Base-by-base conservation (phyloP, 2,888 invertebrate genomes). In the Poecilobothrus nobilitatus region DNA sequence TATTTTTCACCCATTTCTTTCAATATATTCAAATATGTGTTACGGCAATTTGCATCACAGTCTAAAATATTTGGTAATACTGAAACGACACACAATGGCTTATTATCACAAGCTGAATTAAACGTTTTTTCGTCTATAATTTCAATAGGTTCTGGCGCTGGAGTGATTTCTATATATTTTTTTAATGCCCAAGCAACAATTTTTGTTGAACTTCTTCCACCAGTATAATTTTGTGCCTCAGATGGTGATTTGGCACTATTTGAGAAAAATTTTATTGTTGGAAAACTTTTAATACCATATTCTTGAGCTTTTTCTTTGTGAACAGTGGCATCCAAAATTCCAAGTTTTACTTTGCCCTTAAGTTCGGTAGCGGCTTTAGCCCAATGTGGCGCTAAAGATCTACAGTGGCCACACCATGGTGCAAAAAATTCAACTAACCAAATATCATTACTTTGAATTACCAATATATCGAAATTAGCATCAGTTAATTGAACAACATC, bases 341-440 rank as follows among this genome's bases (percentile, higher is more conserved):
- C 99, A 21, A 99, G 80, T 84, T 97, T 98, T 20, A 91, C 92
- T 85, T 97, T 97, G 76, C 97, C 98, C 84, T 95, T 97, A 22
- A 99, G 87, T 79, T 97, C 91, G 6, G 89, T 84, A 21, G 99
- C 98, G 2, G 99, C 99, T 78, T 91, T 89, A 15, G 92, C 92
- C 97, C 97, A 99, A 73, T 97, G 93, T 0, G 98, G 98, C 68
- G 92, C 97, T 68, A 99, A 84, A 79, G 91, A 95, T 84, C 98
- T 97, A 84, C 97, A 97, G 81, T 97, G 96, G 7, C 96, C 95
- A 81, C 96, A 97, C 92, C 96, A 96, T 0, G 94, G 94, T 8
- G 98, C 98, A 82, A 89, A 98, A 86, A 99, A 98, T 83, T 98
- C 97, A 2, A 99, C 95, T 74, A 99, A 83, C 97, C 97, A 98